Evolutionary conservation across 2,888 invertebrate species (phyloP), one percentile per base, ranked within the genome.

Genomic region (Escarpia spicata): DNA sequence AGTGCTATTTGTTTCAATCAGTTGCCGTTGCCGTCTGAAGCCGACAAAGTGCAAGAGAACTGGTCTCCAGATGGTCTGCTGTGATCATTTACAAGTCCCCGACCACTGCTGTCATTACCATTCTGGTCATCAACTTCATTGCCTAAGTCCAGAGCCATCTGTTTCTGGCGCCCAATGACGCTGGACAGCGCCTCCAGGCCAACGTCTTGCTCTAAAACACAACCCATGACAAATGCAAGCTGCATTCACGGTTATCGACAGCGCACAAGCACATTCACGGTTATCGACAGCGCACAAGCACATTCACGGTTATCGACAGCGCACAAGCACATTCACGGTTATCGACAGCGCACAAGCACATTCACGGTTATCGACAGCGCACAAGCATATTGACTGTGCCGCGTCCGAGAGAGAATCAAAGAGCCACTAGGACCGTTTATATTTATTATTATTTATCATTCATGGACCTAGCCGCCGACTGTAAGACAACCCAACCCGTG

Each of bases 91-190:
- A 91, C 89, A 94, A 96, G 75, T 75, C n/a, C 75, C 75, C 75
- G 19, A 19, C 75, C 75, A 26, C 75, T 26, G 75, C 75, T 0
- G 75, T n/a, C 75, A n/a, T 95, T 96, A 98, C 98, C 98, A 97
- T 98, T 98, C 95, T 98, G 98, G 94, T 97, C 96, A 95, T 98
- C 98, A 0, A 98, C 98, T 97, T 98, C 98, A 95, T 97, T 97
- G 19, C 97, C 97, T 94, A 98, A 98, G 92, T 97, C 97, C 91
- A 97, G 96, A 10, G 98, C 98, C 95, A 98, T 97, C 94, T 97
- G 97, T 95, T 98, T 98, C 95, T 98, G 98, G 9, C 98, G 97
- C 0, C 97, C 97, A 93, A 98, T 97, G 8, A 98, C 98, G 95
- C 97, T 97, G 0, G 98, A 97, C 91, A 98, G 96, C 92, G 97